Percentiles rank a stretch among this genome's conserved stretches.
Conservation (phyloP, 1,140 invertebrate species). For the Trachymyrmex septentrionalis region DNA sequence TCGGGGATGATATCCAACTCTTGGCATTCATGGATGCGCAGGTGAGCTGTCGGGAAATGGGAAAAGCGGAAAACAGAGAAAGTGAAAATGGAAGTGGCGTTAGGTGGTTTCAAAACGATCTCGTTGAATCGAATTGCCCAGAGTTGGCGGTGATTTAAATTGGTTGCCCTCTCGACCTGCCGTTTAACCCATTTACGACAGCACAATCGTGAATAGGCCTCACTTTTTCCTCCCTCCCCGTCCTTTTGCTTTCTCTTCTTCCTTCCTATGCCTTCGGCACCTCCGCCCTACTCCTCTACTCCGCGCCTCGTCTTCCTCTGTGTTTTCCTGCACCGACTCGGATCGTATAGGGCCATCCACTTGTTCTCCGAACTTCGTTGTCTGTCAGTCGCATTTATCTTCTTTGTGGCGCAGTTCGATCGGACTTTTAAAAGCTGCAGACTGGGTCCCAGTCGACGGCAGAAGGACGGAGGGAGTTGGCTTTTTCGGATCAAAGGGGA, state of each 20-base stretch:
- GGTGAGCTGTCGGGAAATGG: not conserved
- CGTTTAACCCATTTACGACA: conserved; percentile 78
- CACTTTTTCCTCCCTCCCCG: conserved; percentile 9
- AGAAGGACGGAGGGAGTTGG: not conserved
- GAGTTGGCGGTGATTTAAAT: conserved; percentile 78
- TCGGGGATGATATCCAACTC: not conserved
- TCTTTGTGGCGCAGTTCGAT: conserved; percentile 65
- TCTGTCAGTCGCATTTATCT: conserved; percentile 70
- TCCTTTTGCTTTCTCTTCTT: conserved; percentile 15
- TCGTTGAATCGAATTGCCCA: conserved; percentile 62
- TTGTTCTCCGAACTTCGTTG: conserved; percentile 65
- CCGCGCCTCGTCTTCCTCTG: conserved; percentile 12
- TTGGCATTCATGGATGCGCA: not conserved
- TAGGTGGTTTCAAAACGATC: conserved; percentile 61
- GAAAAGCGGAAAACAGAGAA: conserved; percentile 40
- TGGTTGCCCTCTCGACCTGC: conserved; percentile 71
- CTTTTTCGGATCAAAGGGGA: conserved; percentile 59
- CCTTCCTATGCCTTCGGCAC: conserved; percentile 28
- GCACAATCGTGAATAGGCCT: conserved; percentile 55
- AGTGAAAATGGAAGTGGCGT: conserved; percentile 38
- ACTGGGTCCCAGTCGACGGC: not conserved
- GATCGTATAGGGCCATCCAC: conserved; percentile 40
- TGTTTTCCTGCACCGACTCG: conserved; percentile 7
- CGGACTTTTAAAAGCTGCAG: conserved; percentile 64
- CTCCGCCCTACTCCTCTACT: not conserved